phyloP scores from a whole-genome alignment of 1,140 invertebrate genomes.

The Heterodera carotae region DNA sequence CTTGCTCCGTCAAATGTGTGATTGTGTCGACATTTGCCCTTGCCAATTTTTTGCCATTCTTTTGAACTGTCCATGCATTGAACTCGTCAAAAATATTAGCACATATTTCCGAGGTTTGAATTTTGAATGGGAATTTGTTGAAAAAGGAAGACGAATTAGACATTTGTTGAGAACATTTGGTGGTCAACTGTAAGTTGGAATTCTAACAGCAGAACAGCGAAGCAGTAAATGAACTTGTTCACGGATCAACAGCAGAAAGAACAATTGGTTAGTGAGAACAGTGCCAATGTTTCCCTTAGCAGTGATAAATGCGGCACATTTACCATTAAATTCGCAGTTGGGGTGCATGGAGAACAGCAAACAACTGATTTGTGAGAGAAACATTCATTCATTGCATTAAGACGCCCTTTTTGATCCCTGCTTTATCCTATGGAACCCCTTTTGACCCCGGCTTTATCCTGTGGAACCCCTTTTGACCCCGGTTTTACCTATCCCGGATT shows the following conservation, averaged over 20 bases:
- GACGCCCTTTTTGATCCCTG: too few species aligned
- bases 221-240: background rate
- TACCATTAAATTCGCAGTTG: constrained; percentile 11
- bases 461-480: too few species aligned
- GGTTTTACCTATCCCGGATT: too few species aligned
- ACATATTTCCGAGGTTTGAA: constrained; percentile 32
- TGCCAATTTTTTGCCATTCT: constrained; percentile 34
- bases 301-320: constrained; percentile 13
- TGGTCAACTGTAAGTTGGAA: background rate
- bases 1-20: constrained; percentile 38
- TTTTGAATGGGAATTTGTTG: background rate
- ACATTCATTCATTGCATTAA: too few species aligned
- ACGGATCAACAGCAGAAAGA: constrained; percentile 21
- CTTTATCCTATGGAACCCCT: too few species aligned
- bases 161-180: background rate
- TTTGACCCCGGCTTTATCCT: too few species aligned
- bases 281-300: constrained; percentile 36
- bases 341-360: background rate
- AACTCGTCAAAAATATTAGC: constrained; percentile 45
- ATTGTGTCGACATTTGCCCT: constrained; percentile 7
- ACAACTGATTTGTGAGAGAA: constrained; percentile 1
- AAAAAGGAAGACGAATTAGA: too few species aligned
- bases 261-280: constrained; percentile 26
- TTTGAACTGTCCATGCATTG: background rate
- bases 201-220: background rate